A percentile compares a stretch with the other conserved stretches of the same genome.
Conservation (phyloP, 2,888 invertebrate species). For the Drosophila greeni region DNA sequence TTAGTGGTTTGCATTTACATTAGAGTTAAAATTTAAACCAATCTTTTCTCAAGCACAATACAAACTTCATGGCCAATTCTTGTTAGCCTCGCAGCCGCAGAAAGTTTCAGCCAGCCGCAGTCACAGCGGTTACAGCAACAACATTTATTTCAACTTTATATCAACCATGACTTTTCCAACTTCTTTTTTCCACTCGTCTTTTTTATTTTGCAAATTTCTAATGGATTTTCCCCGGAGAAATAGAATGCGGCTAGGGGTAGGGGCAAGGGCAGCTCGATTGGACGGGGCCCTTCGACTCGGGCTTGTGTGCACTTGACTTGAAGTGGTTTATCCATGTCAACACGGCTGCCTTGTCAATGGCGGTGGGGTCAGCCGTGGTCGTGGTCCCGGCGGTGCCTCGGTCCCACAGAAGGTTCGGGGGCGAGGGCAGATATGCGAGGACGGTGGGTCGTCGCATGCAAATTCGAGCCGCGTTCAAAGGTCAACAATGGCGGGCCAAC, state of each 20-base stretch:
- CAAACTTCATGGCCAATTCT: slow-evolving; percentile 23
- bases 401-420: background rate
- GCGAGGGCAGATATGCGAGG: background rate
- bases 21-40: slow-evolving; percentile 6
- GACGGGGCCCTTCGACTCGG: slow-evolving; percentile 28
- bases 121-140: slow-evolving; percentile 26
- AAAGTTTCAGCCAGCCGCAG: slow-evolving; percentile 26
- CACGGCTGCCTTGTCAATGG: slow-evolving; percentile 45
- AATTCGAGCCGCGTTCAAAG: slow-evolving; percentile 59
- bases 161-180: slow-evolving; percentile 34
- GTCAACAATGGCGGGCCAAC: slow-evolving; percentile 51
- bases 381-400: slow-evolving; percentile 18
- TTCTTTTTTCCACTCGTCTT: slow-evolving; percentile 1
- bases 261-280: slow-evolving; percentile 3
- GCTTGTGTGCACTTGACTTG: slow-evolving; percentile 60
- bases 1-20: slow-evolving; percentile 10
- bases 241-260: background rate
- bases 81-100: slow-evolving; percentile 20
- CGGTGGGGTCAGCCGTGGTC: slow-evolving; percentile 37
- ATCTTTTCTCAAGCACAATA: slow-evolving; percentile 19
- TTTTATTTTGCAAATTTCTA: slow-evolving; percentile 31
- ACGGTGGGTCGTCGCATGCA: slow-evolving; percentile 46
- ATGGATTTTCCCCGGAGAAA: slow-evolving; percentile 32
- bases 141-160: slow-evolving; percentile 42
- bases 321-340: slow-evolving; percentile 73